Base-by-base conservation (phyloP, 2,888 invertebrate species). In the Aelia acuminata region DNA sequence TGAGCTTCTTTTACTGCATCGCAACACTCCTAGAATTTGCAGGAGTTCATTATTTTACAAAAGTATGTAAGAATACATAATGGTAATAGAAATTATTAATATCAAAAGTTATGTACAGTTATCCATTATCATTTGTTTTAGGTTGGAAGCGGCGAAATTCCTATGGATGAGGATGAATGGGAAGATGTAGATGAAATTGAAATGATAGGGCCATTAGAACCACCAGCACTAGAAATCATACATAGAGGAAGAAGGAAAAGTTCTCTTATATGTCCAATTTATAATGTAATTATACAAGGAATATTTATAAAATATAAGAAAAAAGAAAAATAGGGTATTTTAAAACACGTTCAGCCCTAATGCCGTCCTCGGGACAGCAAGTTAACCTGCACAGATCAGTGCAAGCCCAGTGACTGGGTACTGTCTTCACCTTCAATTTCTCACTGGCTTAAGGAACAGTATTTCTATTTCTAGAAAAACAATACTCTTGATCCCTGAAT, bases 31-130 rank as follows among this genome's bases (percentile, higher is more conserved):
- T 98, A 35, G 98, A 98, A 92, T 98, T 98, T 91, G 98, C 98
- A n/a, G 97, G 97, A 0, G 98, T 98, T 0, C 98, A 98, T 93
- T 98, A 98, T 92, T 98, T 98, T 92, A 98, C 98, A 0, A 97
- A 97, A 94, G 96, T 96, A 91, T 89, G 86, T 26, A 50, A 50
- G 4, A 39, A 35, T 43, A n/a, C n/a, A 13, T 43, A n/a, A 80
- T 47, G 13, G 8, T 22, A n/a, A 43, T 20, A n/a, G 0, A 1
- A 22, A 47, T 80, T n/a, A 11, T 43, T 43, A 80, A 43, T 1
- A 26, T 26, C 18, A 0, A 39, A 75, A 75, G 10, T 20, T 75
- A 31, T 31, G 63, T 3, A 13, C 31, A 0, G 31, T 47, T 80
- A 35, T 13, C n/a, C 13, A n/a, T 43, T 4, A 57, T 35, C 26